A percentile compares a stretch with the other conserved stretches of the same genome.
phyloP scores from a whole-genome alignment of 2,113 vertebrate species.

The Dromaius novaehollandiae region DNA sequence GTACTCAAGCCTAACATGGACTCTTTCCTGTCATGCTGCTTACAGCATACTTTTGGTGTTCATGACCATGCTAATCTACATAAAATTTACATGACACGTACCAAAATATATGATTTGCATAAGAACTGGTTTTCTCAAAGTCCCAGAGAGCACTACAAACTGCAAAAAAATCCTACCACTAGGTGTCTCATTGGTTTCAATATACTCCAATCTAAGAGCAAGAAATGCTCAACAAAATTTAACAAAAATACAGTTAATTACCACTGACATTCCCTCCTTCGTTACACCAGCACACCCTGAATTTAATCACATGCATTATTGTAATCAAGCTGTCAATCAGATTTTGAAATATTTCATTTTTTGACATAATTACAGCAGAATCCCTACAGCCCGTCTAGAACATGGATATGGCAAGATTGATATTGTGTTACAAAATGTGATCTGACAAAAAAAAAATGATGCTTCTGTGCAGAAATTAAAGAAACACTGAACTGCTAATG shows the following conservation, averaged over 20 bases:
- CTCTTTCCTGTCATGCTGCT: neutral
- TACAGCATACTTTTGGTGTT: neutral
- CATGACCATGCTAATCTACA: neutral
- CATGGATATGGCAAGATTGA: conserved; percentile 69
- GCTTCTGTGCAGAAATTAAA: conserved; percentile 52
- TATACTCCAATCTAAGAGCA: neutral
- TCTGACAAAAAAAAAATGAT: conserved; percentile 55
- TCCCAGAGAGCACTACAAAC: neutral
- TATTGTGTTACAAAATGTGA: conserved; percentile 71
- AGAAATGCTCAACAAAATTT: conserved; percentile 56
- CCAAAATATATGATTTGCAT: neutral
- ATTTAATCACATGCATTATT: conserved; percentile 77
- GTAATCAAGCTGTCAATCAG: conserved; percentile 80
- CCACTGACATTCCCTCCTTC: conserved; percentile 63
- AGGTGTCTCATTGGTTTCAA: conserved; percentile 58
- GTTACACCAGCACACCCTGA: conserved; percentile 63
- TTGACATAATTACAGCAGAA: conserved; percentile 78
- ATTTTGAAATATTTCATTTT: conserved; percentile 76
- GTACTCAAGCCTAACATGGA: neutral
- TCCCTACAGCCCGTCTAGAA: conserved; percentile 70
- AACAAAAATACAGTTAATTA: conserved; percentile 77
- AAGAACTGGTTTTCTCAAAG: neutral
- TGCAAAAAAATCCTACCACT: conserved; percentile 27
- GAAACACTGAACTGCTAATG: conserved; percentile 16
- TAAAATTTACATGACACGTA: neutral